A percentile compares a stretch with the other conserved stretches of the same genome.
Conservation (phyloP, 1,140 invertebrate species). For the Steinernema khuongi region DNA sequence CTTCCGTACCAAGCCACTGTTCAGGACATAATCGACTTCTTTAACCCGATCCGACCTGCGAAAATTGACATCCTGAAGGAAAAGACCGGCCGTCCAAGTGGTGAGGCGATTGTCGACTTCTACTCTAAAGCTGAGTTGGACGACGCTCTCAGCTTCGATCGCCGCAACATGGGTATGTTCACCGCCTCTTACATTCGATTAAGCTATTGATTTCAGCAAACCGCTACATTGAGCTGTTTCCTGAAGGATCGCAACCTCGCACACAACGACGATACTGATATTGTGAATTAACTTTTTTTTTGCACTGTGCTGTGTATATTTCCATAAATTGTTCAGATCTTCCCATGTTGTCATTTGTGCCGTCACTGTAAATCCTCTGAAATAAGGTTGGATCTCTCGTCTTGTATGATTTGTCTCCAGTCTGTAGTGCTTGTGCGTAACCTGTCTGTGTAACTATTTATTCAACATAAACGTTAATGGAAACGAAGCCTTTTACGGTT, state of each 20-base stretch:
- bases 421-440: no score
- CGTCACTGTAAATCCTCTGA: no score
- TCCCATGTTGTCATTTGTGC: no score
- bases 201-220: slow-evolving; percentile 24
- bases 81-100: slow-evolving; percentile 27
- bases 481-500: not conserved
- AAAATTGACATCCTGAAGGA: slow-evolving; percentile 30
- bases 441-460: not conserved
- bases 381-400: not conserved
- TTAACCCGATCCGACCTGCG: slow-evolving; percentile 33
- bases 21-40: slow-evolving; percentile 34
- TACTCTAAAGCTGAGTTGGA: slow-evolving; percentile 26
- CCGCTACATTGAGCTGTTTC: slow-evolving; percentile 35
- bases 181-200: slow-evolving; percentile 6
- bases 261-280: not conserved
- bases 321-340: no score
- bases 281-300: no score
- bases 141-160: slow-evolving; percentile 30
- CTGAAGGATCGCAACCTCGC: slow-evolving; percentile 17
- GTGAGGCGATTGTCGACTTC: slow-evolving; percentile 36
- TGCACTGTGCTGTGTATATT: not conserved
- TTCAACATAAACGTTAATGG: not conserved
- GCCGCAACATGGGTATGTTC: slow-evolving; percentile 32
- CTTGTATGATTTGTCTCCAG: no score
- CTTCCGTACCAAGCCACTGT: slow-evolving; percentile 34